Base-by-base conservation (phyloP, 2,888 invertebrate species). In the Dioctria rufipes region DNA sequence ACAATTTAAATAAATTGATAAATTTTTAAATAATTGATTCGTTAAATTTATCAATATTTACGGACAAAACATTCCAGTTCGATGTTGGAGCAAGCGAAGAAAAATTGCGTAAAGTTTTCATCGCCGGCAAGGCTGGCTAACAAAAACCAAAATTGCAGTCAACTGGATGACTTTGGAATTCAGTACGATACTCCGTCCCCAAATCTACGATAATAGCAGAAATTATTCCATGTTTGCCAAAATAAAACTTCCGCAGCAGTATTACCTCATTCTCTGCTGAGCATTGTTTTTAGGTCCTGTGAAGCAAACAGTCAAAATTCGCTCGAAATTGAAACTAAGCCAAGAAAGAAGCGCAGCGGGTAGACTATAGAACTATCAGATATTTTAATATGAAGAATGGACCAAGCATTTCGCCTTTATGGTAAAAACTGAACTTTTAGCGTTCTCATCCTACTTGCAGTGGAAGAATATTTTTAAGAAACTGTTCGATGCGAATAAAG, bases 291-390 rank as follows among this genome's bases (percentile, higher is more conserved):
- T 71, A 5, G 8, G 37, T 4, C 5, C 54, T 4, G 11, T 3
- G 54, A 25, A 43, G 25, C 25, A 11, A 58, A 58, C 3, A 58
- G 58, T 54, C 71, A 5, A 6, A 54, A 39, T 40, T 40, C 37
- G 49, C 8, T 71, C 51, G 71, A 71, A 49, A 71, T 51, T 71
- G 71, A 71, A 49, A 71, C 71, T 71, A 37, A 71, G 71, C 71
- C 71, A 71, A 71, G 71, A 71, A 71, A 25, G 25, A 25, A 25
- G 25, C 25, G 0, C 25, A 25, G 25, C 25, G 25, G 25, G 25
- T 25, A 25, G 1, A 25, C 25, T 25, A 25, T 25, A 25, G 25
- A 25, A 25, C 25, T 25, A 25, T 25, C 25, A 25, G 25, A 25
- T 25, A 25, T 25, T 25, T 25, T 25, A 25, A 25, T 25, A 25